Evolutionary conservation across 2,797 vertebrate genomes (phyloP), one percentile per base, ranked within the genome.

Genomic region (Steatocranus sp.): DNA sequence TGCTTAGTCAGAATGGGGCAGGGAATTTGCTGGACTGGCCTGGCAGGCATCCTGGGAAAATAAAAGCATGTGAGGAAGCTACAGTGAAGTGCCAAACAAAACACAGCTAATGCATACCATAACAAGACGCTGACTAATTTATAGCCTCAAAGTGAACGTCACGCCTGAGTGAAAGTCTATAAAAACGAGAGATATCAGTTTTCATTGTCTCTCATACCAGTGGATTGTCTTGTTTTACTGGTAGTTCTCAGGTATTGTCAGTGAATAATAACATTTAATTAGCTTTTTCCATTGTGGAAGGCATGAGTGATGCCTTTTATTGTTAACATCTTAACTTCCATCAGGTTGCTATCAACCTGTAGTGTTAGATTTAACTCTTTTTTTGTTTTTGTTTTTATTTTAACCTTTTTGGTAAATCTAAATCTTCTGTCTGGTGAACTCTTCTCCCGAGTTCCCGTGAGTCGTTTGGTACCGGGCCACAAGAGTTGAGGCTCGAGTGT

Each of bases 41-140:
- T 73, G 82, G 79, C 90, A 81, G 68, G n/a, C 36, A 58, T 75
- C 36, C 80, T 76, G 32, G 54, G 30, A 80, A 83, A 84, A 80
- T 54, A 66, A 70, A 38, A 23, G 46, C 66, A 76, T 5, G 17
- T 20, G 41, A 80, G 77, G 43, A 83, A 63, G 84, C 81, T 61
- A 15, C 23, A 49, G 79, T 54, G 34, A 50, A 15, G 56, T 32
- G 83, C 76, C 78, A 89, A 86, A 63, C 9, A 41, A 78, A 83
- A 85, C 82, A 78, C 30, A 27, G 61, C 75, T 46, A 38, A 77
- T 54, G 66, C 43, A 12, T 34, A 30, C n/a, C 36, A 56, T 36
- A 54, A 63, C 53, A 27, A 27, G 49, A 70, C 9, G 2, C 18
- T n/a, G 27, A 48, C 20, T 61, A 9, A 77, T 43, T 56, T 25